Evolutionary conservation across 2,113 vertebrate genomes (phyloP).

Genomic region (Syngnathus typhle): DNA sequence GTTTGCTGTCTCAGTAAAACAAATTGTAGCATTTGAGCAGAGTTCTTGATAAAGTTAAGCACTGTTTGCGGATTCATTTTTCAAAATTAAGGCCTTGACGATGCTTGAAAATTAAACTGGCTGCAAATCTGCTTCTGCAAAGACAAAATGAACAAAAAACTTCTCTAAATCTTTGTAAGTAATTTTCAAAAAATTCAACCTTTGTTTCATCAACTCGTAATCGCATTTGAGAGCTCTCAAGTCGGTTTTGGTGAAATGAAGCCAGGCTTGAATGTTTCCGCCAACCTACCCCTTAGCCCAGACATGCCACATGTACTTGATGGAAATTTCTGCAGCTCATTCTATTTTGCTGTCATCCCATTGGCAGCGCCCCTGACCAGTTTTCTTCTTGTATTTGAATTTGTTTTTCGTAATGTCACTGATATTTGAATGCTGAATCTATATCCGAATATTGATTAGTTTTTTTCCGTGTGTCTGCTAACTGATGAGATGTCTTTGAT

Average conservation of each 20-base stretch:
- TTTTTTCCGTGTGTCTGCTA: too few relatives aligned
- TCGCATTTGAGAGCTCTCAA: too few relatives aligned
- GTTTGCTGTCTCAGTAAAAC: slow-evolving; percentile 66
- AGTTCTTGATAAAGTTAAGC: neutral
- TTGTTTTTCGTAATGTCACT: too few relatives aligned
- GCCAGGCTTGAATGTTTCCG: too few relatives aligned
- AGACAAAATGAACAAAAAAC: neutral
- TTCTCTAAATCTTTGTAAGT: neutral
- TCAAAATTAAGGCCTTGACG: neutral
- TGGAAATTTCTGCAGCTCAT: neutral
- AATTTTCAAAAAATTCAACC: neutral
- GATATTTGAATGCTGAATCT: too few relatives aligned
- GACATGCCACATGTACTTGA: neutral
- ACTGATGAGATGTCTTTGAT: too few relatives aligned
- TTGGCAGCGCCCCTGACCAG: too few relatives aligned
- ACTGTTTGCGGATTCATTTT: neutral
- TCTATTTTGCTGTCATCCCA: too few relatives aligned
- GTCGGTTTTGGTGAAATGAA: too few relatives aligned
- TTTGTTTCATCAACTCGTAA: too few relatives aligned
- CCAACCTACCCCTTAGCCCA: neutral
- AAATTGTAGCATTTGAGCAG: slow-evolving; percentile 47
- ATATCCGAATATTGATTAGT: too few relatives aligned
- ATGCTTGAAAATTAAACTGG: neutral
- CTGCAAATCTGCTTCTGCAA: neutral
- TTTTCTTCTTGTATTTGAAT: too few relatives aligned